phyloP scores from a whole-genome alignment of 2,113 vertebrate genomes.

The Salminus brasiliensis region DNA sequence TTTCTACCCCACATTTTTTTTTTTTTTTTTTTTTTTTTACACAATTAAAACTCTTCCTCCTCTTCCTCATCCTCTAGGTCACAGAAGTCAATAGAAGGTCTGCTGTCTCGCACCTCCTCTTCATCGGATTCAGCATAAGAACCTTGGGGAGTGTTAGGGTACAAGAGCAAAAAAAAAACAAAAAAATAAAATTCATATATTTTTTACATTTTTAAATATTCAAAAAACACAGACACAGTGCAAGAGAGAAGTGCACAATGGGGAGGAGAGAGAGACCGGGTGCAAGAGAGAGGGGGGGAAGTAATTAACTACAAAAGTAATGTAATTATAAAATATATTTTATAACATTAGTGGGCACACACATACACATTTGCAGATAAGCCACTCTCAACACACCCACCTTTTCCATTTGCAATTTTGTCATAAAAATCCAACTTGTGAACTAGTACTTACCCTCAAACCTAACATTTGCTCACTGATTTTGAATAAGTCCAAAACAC shows the following conservation, averaged over 20 bases:
- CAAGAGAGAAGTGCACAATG: not conserved
- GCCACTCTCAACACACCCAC: not conserved
- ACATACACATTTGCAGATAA: not conserved
- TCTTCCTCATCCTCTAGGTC: constrained; percentile 76
- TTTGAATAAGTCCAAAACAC: not conserved
- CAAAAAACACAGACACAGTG: too few species aligned
- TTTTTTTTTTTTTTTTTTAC: not conserved
- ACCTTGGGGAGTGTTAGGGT: constrained; percentile 69
- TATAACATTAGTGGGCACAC: not conserved
- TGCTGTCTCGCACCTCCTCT: constrained; percentile 75
- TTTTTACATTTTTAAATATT: too few species aligned
- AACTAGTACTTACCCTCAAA: constrained; percentile 18
- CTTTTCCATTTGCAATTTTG: not conserved
- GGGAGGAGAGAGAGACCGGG: not conserved
- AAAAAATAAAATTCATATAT: too few species aligned
- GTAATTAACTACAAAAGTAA: too few species aligned
- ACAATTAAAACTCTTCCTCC: constrained; percentile 65
- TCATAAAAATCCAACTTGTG: not conserved
- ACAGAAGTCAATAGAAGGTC: constrained; percentile 78
- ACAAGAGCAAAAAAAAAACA: too few species aligned
- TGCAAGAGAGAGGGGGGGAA: not conserved
- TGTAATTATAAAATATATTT: too few species aligned
- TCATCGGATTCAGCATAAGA: constrained; percentile 85
- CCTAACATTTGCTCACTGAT: not conserved
- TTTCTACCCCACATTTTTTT: not conserved